Percentiles rank a stretch among this genome's conserved stretches.
These are phyloP conservation scores for Petrocephalus schoutedeni DNA, from an alignment of 2,797 vertebrate genomes.

Conservation along the genomic window DNA sequence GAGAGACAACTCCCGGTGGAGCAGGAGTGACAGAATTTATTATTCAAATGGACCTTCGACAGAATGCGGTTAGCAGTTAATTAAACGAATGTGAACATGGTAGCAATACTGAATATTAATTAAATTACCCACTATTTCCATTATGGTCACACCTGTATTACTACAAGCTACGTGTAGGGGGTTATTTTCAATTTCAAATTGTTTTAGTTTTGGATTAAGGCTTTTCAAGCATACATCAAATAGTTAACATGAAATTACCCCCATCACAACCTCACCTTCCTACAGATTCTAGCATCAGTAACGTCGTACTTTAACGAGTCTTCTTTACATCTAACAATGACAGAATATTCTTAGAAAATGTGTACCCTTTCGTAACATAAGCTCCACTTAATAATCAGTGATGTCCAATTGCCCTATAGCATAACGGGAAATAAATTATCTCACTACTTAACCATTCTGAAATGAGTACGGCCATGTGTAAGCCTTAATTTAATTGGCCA, in stretches of 20 bases:
- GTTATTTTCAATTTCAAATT: neutral
- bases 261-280: neutral
- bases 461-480: neutral
- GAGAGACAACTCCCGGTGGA: neutral
- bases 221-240: neutral
- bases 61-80: neutral
- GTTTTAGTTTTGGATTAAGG: neutral
- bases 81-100: neutral
- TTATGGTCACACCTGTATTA: neutral
- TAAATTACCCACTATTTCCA: neutral
- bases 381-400: neutral
- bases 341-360: neutral
- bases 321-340: neutral
- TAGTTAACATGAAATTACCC: neutral
- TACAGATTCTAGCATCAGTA: neutral
- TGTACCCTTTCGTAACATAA: neutral
- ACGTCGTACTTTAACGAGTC: neutral
- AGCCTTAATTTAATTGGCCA: neutral
- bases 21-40: neutral
- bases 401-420: neutral
- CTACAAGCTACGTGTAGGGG: neutral
- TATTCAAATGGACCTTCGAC: constrained; percentile 1
- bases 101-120: neutral
- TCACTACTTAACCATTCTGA: neutral
- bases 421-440: neutral